phyloP scores from a whole-genome alignment of 2,888 invertebrate species.

The Herminia tarsipennalis region DNA sequence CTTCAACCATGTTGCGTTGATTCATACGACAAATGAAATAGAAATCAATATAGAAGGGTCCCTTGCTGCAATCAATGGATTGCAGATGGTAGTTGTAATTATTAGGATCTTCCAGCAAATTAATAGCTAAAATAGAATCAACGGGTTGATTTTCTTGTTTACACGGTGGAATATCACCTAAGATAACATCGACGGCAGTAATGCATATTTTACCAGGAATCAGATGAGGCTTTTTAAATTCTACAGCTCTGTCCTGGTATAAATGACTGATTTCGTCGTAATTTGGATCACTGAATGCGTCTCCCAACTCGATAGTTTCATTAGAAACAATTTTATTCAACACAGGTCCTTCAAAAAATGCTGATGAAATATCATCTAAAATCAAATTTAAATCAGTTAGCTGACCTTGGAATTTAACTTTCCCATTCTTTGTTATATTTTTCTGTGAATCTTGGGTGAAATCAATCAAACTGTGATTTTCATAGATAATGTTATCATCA shows the following conservation, averaged over 20 bases:
- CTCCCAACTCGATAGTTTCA: constrained; percentile 7
- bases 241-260: constrained; percentile 10
- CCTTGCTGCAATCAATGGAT: no score
- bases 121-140: no score
- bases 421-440: not conserved
- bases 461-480: not conserved
- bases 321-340: constrained; percentile 4
- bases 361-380: not conserved
- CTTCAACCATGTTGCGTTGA: no score
- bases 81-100: no score
- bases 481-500: not conserved
- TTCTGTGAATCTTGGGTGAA: not conserved
- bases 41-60: no score
- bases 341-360: not conserved
- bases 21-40: no score
- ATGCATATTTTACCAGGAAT: not conserved
- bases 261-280: constrained; percentile 13
- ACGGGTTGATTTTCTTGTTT: no score
- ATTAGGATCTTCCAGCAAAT: no score
- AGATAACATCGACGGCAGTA: no score
- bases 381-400: not conserved
- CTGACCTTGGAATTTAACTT: constrained; percentile 1
- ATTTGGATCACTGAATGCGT: not conserved
- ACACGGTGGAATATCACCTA: no score
- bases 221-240: not conserved